Evolutionary conservation across 2,113 vertebrate genomes (phyloP).

Genomic region (Nothoprocta perdicaria): DNA sequence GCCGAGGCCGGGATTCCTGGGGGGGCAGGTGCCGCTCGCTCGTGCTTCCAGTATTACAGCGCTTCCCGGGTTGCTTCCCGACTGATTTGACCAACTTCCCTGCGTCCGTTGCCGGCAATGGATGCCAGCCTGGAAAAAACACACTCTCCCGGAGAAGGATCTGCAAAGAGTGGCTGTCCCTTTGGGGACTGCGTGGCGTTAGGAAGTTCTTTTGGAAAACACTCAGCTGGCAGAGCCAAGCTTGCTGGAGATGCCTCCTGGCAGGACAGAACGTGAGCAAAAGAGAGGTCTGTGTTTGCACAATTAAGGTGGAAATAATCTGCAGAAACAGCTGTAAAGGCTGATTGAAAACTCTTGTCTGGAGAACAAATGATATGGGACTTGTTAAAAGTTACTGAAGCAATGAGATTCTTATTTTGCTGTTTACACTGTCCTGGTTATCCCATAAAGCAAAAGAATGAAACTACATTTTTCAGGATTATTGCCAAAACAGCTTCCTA

Average conservation of each 20-base stretch:
- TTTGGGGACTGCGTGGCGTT: background rate
- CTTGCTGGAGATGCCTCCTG: background rate
- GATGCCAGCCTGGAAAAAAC: background rate
- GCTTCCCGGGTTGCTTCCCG: background rate
- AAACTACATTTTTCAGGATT: background rate
- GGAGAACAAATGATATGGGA: background rate
- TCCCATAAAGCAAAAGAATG: background rate
- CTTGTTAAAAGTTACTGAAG: background rate
- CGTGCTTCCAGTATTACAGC: slow-evolving; percentile 14
- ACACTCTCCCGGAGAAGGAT: background rate
- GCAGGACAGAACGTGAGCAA: background rate
- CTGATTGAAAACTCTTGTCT: accelerated
- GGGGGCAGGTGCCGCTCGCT: background rate
- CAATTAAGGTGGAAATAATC: background rate
- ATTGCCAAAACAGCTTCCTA: background rate
- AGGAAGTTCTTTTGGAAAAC: background rate
- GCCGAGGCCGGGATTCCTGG: background rate
- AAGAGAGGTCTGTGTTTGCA: background rate
- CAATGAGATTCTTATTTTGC: background rate
- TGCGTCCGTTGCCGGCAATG: background rate
- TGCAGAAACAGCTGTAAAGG: background rate
- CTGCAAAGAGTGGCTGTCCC: background rate
- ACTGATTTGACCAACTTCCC: background rate
- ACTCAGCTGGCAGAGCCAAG: background rate
- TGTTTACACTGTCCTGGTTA: background rate